Conservation (phyloP, 2,797 vertebrate species). For the Urocyon cinereoargenteus region DNA sequence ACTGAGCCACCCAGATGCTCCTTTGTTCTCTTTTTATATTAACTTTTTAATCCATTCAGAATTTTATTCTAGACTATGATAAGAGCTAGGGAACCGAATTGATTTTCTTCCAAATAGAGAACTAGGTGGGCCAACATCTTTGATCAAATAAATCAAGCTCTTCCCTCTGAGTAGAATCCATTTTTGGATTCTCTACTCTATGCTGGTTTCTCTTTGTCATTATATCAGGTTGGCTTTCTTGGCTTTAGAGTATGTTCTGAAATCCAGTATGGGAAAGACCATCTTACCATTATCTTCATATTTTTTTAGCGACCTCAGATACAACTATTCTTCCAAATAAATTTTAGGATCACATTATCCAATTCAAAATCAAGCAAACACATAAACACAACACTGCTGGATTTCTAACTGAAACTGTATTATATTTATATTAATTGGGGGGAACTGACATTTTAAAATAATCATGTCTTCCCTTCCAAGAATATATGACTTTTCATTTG, state of each 20-base stretch:
- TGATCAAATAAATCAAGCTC: not conserved
- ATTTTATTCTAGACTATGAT: not conserved
- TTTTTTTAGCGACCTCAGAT: slow-evolving; percentile 1
- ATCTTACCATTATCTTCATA: not conserved
- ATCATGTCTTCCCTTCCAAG: not conserved
- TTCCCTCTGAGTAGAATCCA: not conserved
- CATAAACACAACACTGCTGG: not conserved
- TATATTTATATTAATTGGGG: not conserved
- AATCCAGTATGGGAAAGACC: not conserved
- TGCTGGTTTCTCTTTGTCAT: not conserved
- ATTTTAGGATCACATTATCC: not conserved
- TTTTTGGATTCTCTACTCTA: not conserved
- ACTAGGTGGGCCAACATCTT: not conserved
- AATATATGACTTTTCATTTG: not conserved
- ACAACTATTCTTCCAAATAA: not conserved
- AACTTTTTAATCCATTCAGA: not conserved
- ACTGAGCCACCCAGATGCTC: not conserved
- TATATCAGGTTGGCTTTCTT: not conserved
- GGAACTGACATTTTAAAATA: not conserved
- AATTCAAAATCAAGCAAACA: not conserved
- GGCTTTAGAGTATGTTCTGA: not conserved
- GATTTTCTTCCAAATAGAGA: not conserved
- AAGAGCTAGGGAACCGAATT: not conserved
- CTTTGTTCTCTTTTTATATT: not conserved
- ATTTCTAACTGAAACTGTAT: not conserved